These are phyloP conservation scores for Turdus rufiventris DNA, from an alignment of 2,113 vertebrate species.

Conservation along the genomic window DNA sequence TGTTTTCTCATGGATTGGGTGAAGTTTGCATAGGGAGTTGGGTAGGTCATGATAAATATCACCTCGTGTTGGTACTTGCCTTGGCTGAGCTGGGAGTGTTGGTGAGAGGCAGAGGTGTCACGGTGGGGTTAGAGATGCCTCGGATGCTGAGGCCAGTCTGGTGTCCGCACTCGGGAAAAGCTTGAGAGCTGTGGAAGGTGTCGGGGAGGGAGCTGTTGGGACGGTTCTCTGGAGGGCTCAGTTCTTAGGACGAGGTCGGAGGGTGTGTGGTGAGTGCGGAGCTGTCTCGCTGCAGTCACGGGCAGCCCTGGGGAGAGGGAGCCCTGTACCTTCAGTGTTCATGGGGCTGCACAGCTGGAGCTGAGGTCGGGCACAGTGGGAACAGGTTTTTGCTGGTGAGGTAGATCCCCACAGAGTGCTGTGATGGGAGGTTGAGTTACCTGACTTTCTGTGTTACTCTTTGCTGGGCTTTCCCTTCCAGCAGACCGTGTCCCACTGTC, in stretches of 20 bases:
- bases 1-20: neutral
- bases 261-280: neutral
- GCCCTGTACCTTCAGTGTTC: neutral
- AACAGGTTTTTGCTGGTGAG: neutral
- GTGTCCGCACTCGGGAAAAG: accelerated
- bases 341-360: neutral
- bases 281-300: neutral
- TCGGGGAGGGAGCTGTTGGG: neutral
- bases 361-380: neutral
- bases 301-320: neutral
- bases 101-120: neutral
- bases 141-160: neutral
- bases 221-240: accelerated
- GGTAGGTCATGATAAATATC: neutral
- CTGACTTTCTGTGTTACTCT: accelerated
- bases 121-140: neutral
- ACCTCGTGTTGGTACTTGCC: neutral
- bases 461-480: neutral
- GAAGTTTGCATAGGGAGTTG: neutral
- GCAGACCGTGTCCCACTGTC: neutral
- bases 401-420: neutral
- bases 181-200: too few species aligned
- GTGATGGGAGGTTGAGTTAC: neutral
- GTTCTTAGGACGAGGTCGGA: accelerated
- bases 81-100: neutral